These are phyloP conservation scores for Tenrec ecaudatus DNA, from an alignment of 2,113 vertebrate genomes.

Conservation along the genomic window DNA sequence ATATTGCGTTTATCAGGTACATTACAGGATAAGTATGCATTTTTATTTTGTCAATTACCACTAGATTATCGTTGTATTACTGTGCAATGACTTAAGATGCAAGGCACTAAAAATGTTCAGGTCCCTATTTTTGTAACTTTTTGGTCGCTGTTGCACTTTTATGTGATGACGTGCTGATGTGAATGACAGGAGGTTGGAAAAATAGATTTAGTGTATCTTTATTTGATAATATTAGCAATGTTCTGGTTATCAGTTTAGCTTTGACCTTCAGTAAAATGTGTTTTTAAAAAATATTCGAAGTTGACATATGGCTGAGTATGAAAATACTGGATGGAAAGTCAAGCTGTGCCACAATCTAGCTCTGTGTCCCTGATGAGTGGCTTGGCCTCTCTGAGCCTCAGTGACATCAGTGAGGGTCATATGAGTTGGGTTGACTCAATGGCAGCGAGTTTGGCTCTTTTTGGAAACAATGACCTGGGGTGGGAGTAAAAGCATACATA, in stretches of 20 bases:
- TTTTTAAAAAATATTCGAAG: not conserved
- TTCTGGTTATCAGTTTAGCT: not conserved
- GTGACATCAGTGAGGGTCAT: not conserved
- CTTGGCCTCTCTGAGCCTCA: not conserved
- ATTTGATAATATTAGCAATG: not conserved
- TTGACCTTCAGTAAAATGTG: not conserved
- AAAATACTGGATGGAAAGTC: not conserved
- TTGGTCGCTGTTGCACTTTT: not conserved
- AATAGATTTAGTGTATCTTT: not conserved
- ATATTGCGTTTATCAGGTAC: conserved; percentile 68
- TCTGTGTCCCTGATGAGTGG: not conserved
- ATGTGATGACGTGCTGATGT: conserved; percentile 56
- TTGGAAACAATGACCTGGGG: not conserved
- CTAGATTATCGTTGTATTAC: conserved; percentile 77
- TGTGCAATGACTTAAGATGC: conserved; percentile 77
- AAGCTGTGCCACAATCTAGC: not conserved
- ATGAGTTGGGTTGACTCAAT: too few species aligned
- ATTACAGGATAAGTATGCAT: conserved; percentile 60
- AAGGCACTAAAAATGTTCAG: conserved; percentile 66
- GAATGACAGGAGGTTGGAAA: not conserved
- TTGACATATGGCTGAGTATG: not conserved
- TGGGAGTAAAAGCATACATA: not conserved
- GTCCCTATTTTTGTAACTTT: conserved; percentile 57
- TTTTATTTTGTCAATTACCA: conserved; percentile 80
- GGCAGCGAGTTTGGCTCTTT: too few species aligned